Evolutionary conservation across 2,113 vertebrate genomes (phyloP).

Genomic region (Malaclemys terrapin): DNA sequence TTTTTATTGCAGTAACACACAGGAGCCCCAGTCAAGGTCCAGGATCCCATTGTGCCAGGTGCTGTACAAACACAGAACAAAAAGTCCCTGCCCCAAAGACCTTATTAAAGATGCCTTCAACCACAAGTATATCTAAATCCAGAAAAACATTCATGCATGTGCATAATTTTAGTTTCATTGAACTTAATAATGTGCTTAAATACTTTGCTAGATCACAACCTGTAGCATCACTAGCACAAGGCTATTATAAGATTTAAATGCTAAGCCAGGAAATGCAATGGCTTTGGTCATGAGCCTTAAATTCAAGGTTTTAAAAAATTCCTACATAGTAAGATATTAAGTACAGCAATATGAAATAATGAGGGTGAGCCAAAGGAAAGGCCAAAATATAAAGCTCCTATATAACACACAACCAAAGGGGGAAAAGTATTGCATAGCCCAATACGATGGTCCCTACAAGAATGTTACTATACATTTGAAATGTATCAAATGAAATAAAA

Average conservation of each 20-base stretch:
- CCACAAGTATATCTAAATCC: neutral
- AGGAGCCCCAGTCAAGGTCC: neutral
- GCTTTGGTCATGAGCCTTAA: neutral
- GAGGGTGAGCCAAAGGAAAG: neutral
- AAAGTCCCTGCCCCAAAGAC: neutral
- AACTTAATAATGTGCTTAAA: neutral
- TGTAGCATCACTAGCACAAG: neutral
- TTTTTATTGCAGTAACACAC: neutral
- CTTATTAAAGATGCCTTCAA: neutral
- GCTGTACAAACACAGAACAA: neutral
- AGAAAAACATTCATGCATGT: neutral
- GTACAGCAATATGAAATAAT: neutral
- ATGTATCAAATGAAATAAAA: neutral
- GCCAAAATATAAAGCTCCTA: neutral
- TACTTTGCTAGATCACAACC: neutral
- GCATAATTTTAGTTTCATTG: neutral
- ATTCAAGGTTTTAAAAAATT: neutral
- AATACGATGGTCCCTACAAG: neutral
- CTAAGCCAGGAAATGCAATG: neutral
- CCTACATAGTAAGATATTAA: neutral
- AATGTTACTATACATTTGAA: neutral
- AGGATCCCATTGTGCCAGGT: neutral
- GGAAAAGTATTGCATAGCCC: neutral
- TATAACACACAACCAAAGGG: neutral
- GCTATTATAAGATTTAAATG: neutral